These are phyloP conservation scores for Pangasius larnaudii DNA, from an alignment of 2,797 vertebrate genomes.

Conservation along the genomic window DNA sequence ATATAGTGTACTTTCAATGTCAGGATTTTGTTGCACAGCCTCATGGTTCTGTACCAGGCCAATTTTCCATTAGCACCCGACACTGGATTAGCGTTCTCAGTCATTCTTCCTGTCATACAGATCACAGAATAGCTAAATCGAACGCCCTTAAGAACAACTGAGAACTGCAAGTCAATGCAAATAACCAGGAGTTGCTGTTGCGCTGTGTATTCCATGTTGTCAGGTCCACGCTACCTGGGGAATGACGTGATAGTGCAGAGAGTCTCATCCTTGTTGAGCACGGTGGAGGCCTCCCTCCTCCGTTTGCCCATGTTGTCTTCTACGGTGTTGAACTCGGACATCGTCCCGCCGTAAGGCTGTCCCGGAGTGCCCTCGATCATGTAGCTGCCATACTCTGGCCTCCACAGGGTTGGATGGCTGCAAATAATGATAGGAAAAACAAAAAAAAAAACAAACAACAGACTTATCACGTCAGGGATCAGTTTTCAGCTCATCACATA, in stretches of 20 bases:
- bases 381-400: slow-evolving; percentile 96
- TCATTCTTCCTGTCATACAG: neutral
- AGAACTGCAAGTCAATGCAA: neutral
- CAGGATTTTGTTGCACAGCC: neutral
- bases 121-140: neutral
- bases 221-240: slow-evolving; percentile 82
- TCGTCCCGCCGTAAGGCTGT: slow-evolving; percentile 94
- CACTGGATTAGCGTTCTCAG: neutral
- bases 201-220: neutral
- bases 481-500: neutral
- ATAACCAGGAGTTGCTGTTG: neutral
- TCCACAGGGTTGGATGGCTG: slow-evolving; percentile 98
- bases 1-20: too few species aligned
- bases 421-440: slow-evolving; percentile 1
- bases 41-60: neutral
- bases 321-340: slow-evolving; percentile 99
- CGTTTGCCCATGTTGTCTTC: slow-evolving; percentile 97
- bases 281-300: slow-evolving; percentile 86
- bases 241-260: slow-evolving; percentile 93
- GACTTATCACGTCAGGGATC: neutral
- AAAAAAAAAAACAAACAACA: neutral
- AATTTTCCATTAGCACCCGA: neutral
- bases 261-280: slow-evolving; percentile 84
- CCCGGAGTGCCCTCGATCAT: slow-evolving; percentile 99
- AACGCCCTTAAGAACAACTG: neutral